These are phyloP conservation scores for Berghia stephanieae DNA, from an alignment of 1,140 invertebrate genomes.

Conservation along the genomic window DNA sequence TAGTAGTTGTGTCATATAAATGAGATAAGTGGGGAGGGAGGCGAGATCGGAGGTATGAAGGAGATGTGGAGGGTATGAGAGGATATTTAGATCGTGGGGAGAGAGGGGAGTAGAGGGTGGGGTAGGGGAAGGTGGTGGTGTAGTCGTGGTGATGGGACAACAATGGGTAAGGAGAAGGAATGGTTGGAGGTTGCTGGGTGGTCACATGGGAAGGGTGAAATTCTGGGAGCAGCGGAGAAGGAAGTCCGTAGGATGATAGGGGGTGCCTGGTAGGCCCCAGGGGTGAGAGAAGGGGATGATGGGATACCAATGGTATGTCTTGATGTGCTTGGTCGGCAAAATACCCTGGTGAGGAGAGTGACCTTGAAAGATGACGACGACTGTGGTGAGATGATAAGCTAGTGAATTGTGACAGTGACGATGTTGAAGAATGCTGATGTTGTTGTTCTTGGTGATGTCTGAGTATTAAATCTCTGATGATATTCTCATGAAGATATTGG, in stretches of 20 bases:
- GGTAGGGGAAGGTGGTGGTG: not conserved
- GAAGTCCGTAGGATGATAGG: not conserved
- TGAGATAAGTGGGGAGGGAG: not conserved
- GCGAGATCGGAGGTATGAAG: not conserved
- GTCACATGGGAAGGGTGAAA: not conserved
- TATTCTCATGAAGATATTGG: too few relatives aligned
- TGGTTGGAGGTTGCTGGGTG: not conserved
- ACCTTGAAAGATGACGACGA: too few relatives aligned
- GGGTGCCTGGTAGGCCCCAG: too few relatives aligned
- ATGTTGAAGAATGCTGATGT: too few relatives aligned
- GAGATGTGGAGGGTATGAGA: not conserved
- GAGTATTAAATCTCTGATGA: too few relatives aligned
- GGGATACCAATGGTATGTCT: not conserved
- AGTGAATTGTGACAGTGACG: too few relatives aligned
- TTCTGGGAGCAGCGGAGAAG: not conserved
- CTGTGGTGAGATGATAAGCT: too few relatives aligned
- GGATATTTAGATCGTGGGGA: not conserved
- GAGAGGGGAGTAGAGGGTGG: not conserved
- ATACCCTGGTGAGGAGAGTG: constrained; percentile 15
- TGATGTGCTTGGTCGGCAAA: not conserved
- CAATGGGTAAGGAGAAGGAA: not conserved
- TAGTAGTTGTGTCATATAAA: too few relatives aligned
- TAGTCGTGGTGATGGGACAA: not conserved
- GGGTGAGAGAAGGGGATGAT: not conserved
- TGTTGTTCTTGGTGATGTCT: too few relatives aligned